phyloP scores from a whole-genome alignment of 2,888 invertebrate species.

The Eupithecia subfuscata region DNA sequence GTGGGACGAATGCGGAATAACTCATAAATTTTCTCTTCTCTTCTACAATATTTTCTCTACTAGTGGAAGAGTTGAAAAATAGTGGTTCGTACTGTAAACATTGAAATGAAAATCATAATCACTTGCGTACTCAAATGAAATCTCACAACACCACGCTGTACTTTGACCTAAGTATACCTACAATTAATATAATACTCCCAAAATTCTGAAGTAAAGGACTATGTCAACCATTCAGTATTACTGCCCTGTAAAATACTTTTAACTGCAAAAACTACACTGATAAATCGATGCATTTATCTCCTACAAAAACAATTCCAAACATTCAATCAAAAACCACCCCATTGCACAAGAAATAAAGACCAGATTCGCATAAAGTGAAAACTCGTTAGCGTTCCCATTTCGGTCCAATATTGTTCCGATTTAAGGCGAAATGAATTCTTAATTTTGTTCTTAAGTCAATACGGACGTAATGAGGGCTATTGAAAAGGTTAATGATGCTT shows the following conservation, averaged over 20 bases:
- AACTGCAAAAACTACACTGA: conserved; percentile 19
- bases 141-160: no score
- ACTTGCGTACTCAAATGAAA: no score
- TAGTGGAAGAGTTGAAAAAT: no score
- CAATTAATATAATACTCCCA: no score
- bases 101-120: no score
- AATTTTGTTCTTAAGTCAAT: conserved; percentile 46
- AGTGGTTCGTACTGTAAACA: no score
- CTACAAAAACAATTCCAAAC: conserved; percentile 11
- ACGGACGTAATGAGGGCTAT: conserved; percentile 34
- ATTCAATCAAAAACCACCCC: conserved; percentile 13
- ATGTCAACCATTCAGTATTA: not conserved
- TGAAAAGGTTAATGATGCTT: conserved; percentile 37
- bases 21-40: no score
- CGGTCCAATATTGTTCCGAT: conserved; percentile 40
- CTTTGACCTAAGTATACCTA: no score
- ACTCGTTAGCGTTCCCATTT: conserved; percentile 42
- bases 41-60: no score
- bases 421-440: conserved; percentile 46
- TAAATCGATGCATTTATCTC: conserved; percentile 37
- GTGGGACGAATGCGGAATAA: no score
- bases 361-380: conserved; percentile 23
- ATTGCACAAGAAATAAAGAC: conserved; percentile 10
- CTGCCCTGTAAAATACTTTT: not conserved
- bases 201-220: no score